phyloP scores from a whole-genome alignment of 2,888 invertebrate species.

The Drosophila percnosoma region DNA sequence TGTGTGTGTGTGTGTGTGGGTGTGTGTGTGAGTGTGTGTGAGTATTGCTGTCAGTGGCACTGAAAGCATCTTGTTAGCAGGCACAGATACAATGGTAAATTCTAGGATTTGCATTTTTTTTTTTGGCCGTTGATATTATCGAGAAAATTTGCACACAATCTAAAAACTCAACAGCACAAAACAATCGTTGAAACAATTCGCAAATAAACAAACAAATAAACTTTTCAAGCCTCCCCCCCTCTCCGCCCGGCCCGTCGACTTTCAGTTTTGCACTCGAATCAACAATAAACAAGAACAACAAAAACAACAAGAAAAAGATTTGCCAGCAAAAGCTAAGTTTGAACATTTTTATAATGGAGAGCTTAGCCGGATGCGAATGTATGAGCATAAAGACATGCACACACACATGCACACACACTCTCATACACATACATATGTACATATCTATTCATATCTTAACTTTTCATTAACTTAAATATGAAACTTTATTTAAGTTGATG shows the following conservation, averaged over 20 bases:
- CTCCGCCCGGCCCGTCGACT: no score
- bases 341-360: not conserved
- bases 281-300: not conserved
- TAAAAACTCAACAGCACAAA: conserved; percentile 16
- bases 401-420: fast-evolving
- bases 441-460: not conserved
- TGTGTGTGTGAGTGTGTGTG: conserved; percentile 8
- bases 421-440: not conserved
- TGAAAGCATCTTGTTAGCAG: conserved; percentile 69
- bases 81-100: conserved; percentile 62
- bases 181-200: conserved; percentile 34
- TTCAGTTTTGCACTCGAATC: not conserved
- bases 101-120: conserved; percentile 63
- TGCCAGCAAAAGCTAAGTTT: not conserved
- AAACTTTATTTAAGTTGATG: not conserved
- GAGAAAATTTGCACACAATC: conserved; percentile 44
- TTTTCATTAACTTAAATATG: not conserved
- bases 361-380: not conserved
- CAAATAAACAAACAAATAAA: conserved; percentile 61
- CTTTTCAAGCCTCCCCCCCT: not conserved
- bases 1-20: not conserved
- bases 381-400: not conserved
- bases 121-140: conserved; percentile 41
- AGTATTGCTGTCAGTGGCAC: conserved; percentile 36
- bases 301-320: not conserved